These are phyloP conservation scores for Amblyopsis rosae DNA, from an alignment of 2,113 vertebrate genomes.

Conservation along the genomic window DNA sequence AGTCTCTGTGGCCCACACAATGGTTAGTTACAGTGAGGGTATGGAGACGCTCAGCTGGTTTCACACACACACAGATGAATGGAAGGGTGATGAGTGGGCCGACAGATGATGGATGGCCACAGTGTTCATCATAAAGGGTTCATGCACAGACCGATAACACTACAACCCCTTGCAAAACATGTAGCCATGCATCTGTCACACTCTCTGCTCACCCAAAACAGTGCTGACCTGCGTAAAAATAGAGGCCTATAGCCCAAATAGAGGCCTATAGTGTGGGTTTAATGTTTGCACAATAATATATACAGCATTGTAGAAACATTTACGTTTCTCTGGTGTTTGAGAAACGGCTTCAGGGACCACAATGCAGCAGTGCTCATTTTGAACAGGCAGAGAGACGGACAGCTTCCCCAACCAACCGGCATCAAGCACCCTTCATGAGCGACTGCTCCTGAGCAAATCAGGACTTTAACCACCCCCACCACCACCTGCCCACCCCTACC, in stretches of 20 bases:
- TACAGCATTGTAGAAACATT: no score
- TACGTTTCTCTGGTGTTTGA: no score
- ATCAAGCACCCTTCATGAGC: constrained; percentile 37
- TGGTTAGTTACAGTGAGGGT: neutral
- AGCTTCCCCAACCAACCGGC: constrained; percentile 39
- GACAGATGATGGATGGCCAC: constrained; percentile 37
- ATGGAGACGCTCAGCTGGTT: constrained; percentile 17
- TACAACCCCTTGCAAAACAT: constrained; percentile 35
- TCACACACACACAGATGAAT: constrained; percentile 15
- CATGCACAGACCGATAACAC: constrained; percentile 51
- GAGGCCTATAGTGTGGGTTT: neutral
- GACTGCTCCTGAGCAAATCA: constrained; percentile 27
- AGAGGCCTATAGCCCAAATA: neutral
- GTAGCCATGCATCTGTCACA: constrained; percentile 60
- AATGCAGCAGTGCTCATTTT: constrained; percentile 43
- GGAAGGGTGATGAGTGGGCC: constrained; percentile 12
- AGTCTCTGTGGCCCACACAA: constrained; percentile 9
- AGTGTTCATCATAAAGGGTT: constrained; percentile 9
- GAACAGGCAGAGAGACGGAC: constrained; percentile 62
- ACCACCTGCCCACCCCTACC: neutral
- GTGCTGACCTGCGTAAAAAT: constrained; percentile 22
- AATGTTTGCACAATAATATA: neutral
- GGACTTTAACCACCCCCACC: constrained; percentile 27
- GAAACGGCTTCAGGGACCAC: neutral
- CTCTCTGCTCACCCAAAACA: constrained; percentile 60